A percentile compares a stretch with the other conserved stretches of the same genome.
Conservation (phyloP, 2,113 vertebrate genomes). For the Hiodon tergisus region DNA sequence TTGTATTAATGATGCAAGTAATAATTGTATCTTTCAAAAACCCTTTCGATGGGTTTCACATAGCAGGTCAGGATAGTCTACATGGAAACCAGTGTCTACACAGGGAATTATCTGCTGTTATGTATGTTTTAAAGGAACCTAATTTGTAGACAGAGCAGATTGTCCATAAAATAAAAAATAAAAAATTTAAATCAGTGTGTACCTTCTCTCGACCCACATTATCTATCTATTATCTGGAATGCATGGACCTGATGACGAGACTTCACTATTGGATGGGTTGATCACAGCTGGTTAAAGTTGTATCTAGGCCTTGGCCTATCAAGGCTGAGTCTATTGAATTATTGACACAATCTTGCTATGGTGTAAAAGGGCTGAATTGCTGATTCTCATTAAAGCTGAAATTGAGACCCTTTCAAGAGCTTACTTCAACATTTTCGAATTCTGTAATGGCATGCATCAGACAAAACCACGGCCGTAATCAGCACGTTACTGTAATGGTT, state of each 20-base stretch:
- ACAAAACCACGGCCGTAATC: conserved; percentile 30
- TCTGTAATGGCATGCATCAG: conserved; percentile 67
- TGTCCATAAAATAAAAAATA: not conserved
- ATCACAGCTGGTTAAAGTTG: conserved; percentile 72
- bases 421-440: conserved; percentile 71
- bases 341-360: conserved; percentile 69
- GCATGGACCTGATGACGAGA: conserved; percentile 60
- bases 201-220: conserved; percentile 49
- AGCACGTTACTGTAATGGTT: not conserved
- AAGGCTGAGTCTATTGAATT: conserved; percentile 75
- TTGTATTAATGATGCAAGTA: not conserved
- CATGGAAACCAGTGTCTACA: conserved; percentile 4
- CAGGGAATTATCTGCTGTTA: not conserved
- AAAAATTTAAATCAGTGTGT: not conserved
- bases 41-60: not conserved
- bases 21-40: not conserved
- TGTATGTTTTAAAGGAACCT: not conserved
- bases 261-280: conserved; percentile 69
- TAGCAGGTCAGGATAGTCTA: not conserved
- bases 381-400: conserved; percentile 72
- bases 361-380: conserved; percentile 56
- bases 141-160: not conserved
- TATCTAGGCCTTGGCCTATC: conserved; percentile 65
- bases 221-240: conserved; percentile 65
- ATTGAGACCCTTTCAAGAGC: conserved; percentile 73